Percentiles rank a stretch among this genome's conserved stretches.
phyloP scores from a whole-genome alignment of 2,888 invertebrate species.

The Tricholauxania praeusta region DNA sequence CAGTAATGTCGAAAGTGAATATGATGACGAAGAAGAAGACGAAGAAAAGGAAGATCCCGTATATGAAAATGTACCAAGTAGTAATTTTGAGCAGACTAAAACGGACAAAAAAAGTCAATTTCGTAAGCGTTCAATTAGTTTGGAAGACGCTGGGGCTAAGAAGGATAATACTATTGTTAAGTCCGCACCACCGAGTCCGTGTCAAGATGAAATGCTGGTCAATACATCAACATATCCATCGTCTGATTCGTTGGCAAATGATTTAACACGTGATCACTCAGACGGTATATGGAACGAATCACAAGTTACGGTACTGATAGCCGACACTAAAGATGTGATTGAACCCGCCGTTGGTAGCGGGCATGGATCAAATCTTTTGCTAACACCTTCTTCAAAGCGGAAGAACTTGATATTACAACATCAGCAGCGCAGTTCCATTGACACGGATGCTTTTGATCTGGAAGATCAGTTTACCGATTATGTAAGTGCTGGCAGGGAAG shows the following conservation, averaged over 20 bases:
- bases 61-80: slow-evolving; percentile 60
- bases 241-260: slow-evolving; percentile 86
- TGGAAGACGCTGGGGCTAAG: slow-evolving; percentile 71
- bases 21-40: slow-evolving; percentile 43
- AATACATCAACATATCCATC: slow-evolving; percentile 83
- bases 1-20: slow-evolving; percentile 29
- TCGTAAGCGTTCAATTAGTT: slow-evolving; percentile 80
- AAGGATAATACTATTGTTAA: slow-evolving; percentile 68
- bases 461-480: slow-evolving; percentile 75
- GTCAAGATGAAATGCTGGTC: slow-evolving; percentile 69
- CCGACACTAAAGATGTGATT: slow-evolving; percentile 69
- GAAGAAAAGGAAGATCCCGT: slow-evolving; percentile 53
- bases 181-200: slow-evolving; percentile 77
- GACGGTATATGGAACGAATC: slow-evolving; percentile 93
- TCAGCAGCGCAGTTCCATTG: slow-evolving; percentile 87
- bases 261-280: slow-evolving; percentile 82
- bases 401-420: slow-evolving; percentile 85
- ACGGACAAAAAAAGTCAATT: slow-evolving; percentile 74
- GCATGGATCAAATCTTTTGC: slow-evolving; percentile 70
- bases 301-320: slow-evolving; percentile 84
- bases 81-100: slow-evolving; percentile 43
- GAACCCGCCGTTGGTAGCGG: slow-evolving; percentile 63
- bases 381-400: slow-evolving; percentile 84
- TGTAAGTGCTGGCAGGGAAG: slow-evolving; percentile 51
- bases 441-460: slow-evolving; percentile 84